A percentile compares a stretch with the other conserved stretches of the same genome.
phyloP scores from a whole-genome alignment of 2,113 vertebrate species.

The Macquaria australasica region DNA sequence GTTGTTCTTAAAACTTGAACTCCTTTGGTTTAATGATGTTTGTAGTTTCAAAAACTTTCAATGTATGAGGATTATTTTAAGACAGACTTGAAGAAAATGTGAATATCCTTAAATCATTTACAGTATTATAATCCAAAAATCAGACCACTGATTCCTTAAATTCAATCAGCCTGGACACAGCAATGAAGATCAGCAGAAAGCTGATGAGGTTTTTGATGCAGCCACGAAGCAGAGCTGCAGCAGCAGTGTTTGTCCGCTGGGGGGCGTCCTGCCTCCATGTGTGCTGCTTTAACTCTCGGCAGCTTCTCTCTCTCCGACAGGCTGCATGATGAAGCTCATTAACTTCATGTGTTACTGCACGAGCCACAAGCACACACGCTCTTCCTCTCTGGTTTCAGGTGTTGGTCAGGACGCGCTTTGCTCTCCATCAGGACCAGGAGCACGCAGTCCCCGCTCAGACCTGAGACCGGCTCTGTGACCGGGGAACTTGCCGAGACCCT shows the following conservation, averaged over 20 bases:
- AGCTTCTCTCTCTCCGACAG: background rate
- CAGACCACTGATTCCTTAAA: too few species aligned
- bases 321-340: constrained; percentile 5
- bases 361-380: background rate
- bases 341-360: constrained; percentile 36
- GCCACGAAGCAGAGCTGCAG: too few species aligned
- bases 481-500: constrained; percentile 8
- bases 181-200: too few species aligned
- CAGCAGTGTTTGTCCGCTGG: constrained; percentile 1
- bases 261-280: constrained; percentile 19
- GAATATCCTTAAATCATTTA: too few species aligned
- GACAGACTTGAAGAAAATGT: too few species aligned
- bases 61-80: too few species aligned
- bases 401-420: background rate
- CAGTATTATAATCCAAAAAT: too few species aligned
- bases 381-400: background rate
- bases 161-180: too few species aligned
- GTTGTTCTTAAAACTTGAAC: too few species aligned
- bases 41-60: too few species aligned
- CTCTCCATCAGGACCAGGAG: background rate
- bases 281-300: background rate
- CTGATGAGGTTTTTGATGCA: too few species aligned
- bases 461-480: background rate
- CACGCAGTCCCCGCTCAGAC: background rate
- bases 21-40: too few species aligned